Conservation (phyloP, 2,888 invertebrate genomes). For the Daptonema setosum region DNA sequence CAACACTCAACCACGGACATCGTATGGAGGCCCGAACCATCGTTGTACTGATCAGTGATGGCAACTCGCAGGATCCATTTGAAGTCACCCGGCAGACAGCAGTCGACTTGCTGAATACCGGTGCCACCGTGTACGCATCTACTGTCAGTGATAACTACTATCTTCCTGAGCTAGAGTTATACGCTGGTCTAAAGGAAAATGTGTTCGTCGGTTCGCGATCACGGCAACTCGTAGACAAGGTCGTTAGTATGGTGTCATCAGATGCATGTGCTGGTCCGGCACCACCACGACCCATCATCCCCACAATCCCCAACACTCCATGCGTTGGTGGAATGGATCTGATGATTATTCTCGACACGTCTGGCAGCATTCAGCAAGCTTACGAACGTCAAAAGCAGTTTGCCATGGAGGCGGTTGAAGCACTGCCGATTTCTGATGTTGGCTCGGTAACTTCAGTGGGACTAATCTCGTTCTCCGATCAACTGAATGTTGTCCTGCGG, state of each 20-base stretch:
- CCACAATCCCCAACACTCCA: background rate
- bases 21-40: conserved; percentile 4
- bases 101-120: background rate
- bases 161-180: conserved; percentile 15
- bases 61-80: conserved; percentile 3
- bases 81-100: background rate
- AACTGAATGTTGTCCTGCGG: background rate
- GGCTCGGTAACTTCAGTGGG: background rate
- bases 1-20: conserved; percentile 7
- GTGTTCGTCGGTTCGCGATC: conserved; percentile 13
- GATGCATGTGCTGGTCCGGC: too few species aligned
- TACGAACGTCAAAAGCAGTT: conserved; percentile 13
- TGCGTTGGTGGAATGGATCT: conserved; percentile 11
- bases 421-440: conserved; percentile 3
- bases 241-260: background rate
- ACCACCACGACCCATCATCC: background rate
- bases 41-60: conserved; percentile 7
- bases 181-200: conserved; percentile 11
- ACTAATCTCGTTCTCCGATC: background rate
- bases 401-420: conserved; percentile 11
- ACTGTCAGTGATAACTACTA: conserved; percentile 13
- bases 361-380: conserved; percentile 13
- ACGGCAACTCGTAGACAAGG: background rate
- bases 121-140: conserved; percentile 11
- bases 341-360: conserved; percentile 17